phyloP scores from a whole-genome alignment of 2,797 vertebrate genomes.

The Paramormyrops hopkinsi region DNA sequence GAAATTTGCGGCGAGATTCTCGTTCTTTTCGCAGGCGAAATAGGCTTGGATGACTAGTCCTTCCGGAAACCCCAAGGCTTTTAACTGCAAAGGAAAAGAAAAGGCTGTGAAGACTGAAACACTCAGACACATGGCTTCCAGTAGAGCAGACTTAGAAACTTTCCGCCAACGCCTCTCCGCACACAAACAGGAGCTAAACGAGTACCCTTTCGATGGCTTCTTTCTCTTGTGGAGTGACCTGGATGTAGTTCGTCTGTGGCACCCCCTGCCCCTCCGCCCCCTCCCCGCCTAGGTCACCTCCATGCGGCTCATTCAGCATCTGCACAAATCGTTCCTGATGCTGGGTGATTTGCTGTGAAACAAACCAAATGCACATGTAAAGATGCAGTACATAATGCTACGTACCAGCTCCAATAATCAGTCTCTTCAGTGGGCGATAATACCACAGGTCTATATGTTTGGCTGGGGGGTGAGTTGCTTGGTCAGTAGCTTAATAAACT shows the following conservation, averaged over 20 bases:
- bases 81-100: conserved; percentile 58
- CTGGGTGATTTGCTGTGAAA: conserved; percentile 64
- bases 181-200: background rate
- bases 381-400: background rate
- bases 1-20: conserved; percentile 71
- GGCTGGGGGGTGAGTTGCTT: background rate
- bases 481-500: background rate
- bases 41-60: conserved; percentile 72
- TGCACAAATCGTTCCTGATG: conserved; percentile 70
- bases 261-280: conserved; percentile 51
- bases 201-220: conserved; percentile 69
- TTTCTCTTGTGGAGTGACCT: conserved; percentile 71
- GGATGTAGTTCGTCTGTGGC: conserved; percentile 64
- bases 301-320: conserved; percentile 66
- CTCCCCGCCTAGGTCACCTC: conserved; percentile 46
- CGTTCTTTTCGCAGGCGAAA: conserved; percentile 72
- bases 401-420: background rate
- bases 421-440: background rate
- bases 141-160: background rate
- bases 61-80: conserved; percentile 69
- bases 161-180: background rate
- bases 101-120: background rate
- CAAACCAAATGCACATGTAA: background rate
- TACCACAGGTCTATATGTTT: background rate
- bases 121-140: background rate